These are phyloP conservation scores for Ormyrus nitidulus DNA, from an alignment of 2,888 invertebrate species.

Conservation along the genomic window DNA sequence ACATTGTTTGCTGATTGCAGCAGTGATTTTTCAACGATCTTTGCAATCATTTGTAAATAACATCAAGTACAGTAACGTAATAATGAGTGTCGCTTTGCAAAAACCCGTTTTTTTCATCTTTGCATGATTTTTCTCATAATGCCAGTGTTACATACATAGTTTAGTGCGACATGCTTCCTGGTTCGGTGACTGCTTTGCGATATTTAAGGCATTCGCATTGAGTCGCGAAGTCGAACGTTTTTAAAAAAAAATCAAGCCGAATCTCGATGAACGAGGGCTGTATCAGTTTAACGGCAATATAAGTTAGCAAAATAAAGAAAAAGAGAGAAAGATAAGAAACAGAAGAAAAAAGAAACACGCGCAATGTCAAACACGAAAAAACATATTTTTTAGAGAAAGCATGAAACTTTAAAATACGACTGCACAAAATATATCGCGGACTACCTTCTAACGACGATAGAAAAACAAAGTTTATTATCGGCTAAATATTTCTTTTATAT, in stretches of 20 bases:
- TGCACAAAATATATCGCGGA: constrained; percentile 67
- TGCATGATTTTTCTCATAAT: constrained; percentile 19
- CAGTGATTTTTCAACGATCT: constrained; percentile 17
- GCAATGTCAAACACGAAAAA: constrained; percentile 50
- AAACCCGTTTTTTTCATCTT: constrained; percentile 22
- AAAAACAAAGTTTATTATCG: constrained; percentile 39
- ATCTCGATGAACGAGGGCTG: constrained; percentile 33
- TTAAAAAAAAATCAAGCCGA: constrained; percentile 14
- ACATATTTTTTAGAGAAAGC: constrained; percentile 43
- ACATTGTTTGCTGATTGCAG: constrained; percentile 1
- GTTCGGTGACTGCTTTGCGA: constrained; percentile 62
- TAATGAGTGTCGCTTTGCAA: constrained; percentile 27
- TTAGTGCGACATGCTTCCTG: constrained; percentile 59
- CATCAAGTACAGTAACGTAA: background rate
- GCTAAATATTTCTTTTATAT: constrained; percentile 64
- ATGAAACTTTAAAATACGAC: constrained; percentile 43
- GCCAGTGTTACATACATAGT: constrained; percentile 18
- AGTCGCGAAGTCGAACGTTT: constrained; percentile 53
- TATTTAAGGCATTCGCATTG: constrained; percentile 34
- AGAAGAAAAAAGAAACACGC: constrained; percentile 50
- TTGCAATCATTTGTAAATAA: constrained; percentile 53
- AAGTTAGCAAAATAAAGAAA: constrained; percentile 19
- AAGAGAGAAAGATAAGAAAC: constrained; percentile 19
- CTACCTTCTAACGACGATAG: constrained; percentile 62
- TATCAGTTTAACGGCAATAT: constrained; percentile 53